Percentiles rank a stretch among this genome's conserved stretches.
Conservation (phyloP, 2,797 vertebrate species). For the Harpagifer antarcticus region DNA sequence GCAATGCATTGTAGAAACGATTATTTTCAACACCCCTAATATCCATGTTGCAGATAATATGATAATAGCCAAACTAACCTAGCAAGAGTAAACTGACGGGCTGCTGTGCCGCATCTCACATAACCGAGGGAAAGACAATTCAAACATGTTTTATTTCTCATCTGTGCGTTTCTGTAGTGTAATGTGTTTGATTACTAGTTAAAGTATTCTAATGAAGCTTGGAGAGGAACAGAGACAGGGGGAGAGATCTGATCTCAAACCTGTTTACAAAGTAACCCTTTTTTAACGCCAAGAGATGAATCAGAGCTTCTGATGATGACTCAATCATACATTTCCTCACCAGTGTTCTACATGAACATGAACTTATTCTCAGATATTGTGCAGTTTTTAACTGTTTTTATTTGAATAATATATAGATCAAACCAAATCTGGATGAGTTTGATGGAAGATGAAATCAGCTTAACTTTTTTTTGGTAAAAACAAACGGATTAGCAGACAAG, state of each 20-base stretch:
- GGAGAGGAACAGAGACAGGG: neutral
- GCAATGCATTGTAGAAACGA: no score
- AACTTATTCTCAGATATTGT: neutral
- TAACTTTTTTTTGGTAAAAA: conserved; percentile 27
- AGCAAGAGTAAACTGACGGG: no score
- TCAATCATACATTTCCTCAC: neutral
- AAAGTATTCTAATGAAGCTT: neutral
- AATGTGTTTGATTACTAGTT: neutral
- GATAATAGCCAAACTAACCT: no score
- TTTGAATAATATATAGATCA: neutral
- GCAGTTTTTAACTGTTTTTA: neutral
- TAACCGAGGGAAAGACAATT: conserved; percentile 37
- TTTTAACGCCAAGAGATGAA: neutral
- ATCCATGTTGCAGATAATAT: no score
- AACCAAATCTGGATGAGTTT: neutral
- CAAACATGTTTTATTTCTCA: neutral
- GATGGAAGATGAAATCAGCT: conserved; percentile 3
- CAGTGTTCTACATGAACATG: neutral
- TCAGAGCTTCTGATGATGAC: conserved; percentile 20
- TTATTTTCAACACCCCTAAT: no score
- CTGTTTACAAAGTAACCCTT: neutral
- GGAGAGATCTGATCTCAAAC: neutral
- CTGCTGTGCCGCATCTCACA: no score
- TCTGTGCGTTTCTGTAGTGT: neutral
- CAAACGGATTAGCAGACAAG: conserved; percentile 45